Base-by-base conservation (phyloP, 2,888 invertebrate species). In the Dryococelus australis region DNA sequence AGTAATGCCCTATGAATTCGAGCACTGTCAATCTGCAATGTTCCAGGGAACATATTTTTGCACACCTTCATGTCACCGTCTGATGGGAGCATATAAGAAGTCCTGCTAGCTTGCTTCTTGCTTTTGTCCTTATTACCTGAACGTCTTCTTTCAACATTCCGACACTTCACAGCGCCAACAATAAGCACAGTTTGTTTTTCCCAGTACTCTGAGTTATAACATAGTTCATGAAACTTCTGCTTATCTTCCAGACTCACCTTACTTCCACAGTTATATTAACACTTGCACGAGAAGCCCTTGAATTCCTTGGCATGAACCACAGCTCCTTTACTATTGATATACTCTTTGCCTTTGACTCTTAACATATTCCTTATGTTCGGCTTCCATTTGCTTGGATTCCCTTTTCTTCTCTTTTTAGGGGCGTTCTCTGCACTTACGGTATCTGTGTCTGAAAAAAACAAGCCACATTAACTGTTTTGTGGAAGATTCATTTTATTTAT, bases 1-100 rank as follows among this genome's bases (percentile, higher is more conserved):
- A 83, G 83, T 43, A 83, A 24, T 83, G 83, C 27, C 28, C 83
- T 28, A 83, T 83, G 83, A 83, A 27, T 83, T 83, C 83, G 27
- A 35, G n/a, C n/a, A n/a, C n/a, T n/a, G n/a, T n/a, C n/a, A n/a
- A n/a, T n/a, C n/a, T n/a, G n/a, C n/a, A n/a, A n/a, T n/a, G n/a
- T n/a, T n/a, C n/a, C n/a, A n/a, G n/a, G n/a, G n/a, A n/a, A n/a
- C n/a, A n/a, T n/a, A n/a, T n/a, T n/a, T n/a, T n/a, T n/a, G n/a
- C n/a, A n/a, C n/a, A n/a, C n/a, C n/a, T n/a, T n/a, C n/a, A 83
- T 3, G 28, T 83, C 83, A 83, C 83, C 83, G 12, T 83, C 26
- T 35, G 83, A 12, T 83, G 83, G n/a, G 24, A 27, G 83, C 8
- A 27, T 83, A 83, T 83, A 83, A 43, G n/a, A 83, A 27, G 83